Evolutionary conservation across 2,888 invertebrate genomes (phyloP).

Genomic region (Sminthurinus aureus): DNA sequence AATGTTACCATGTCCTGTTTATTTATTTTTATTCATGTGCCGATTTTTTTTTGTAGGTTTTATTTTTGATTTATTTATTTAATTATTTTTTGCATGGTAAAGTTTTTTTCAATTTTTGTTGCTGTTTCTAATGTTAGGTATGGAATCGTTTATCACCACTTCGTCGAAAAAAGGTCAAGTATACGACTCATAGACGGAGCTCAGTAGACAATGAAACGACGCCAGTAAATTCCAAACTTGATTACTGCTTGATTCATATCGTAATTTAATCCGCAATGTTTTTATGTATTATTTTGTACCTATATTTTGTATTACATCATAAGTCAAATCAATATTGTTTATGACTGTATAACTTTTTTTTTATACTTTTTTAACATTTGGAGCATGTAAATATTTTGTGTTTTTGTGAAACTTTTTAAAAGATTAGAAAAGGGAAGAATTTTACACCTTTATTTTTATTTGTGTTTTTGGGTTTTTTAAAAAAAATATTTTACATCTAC

Average conservation of each 20-base stretch:
- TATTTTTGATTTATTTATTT: background rate
- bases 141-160: conserved; percentile 36
- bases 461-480: no score
- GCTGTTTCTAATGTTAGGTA: conserved; percentile 34
- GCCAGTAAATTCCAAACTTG: conserved; percentile 53
- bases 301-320: no score
- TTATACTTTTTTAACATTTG: no score
- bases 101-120: conserved; percentile 31
- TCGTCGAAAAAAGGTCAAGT: conserved; percentile 22
- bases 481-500: no score
- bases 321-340: no score
- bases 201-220: conserved; percentile 50
- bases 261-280: conserved; percentile 1
- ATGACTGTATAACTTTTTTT: no score
- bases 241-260: background rate
- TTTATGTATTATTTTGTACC: background rate
- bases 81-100: conserved; percentile 6
- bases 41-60: background rate
- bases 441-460: no score
- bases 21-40: no score
- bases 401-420: no score
- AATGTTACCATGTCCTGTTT: no score
- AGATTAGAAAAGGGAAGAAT: no score
- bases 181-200: conserved; percentile 44
- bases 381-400: no score